phyloP scores from a whole-genome alignment of 2,888 invertebrate species.

The Drosophila eohydei region DNA sequence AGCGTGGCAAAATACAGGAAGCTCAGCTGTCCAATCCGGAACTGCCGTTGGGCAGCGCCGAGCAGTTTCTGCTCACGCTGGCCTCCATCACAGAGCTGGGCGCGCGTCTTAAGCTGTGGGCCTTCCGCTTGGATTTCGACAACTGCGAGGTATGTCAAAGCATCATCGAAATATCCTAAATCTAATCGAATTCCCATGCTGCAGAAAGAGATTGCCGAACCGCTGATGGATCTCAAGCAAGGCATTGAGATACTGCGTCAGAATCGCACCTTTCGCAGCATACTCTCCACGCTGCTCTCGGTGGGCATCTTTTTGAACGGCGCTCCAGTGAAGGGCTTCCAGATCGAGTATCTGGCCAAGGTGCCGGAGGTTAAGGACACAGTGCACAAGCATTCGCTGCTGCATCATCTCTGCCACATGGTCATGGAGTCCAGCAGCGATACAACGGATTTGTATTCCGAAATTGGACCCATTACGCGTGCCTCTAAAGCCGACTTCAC shows the following conservation, averaged over 20 bases:
- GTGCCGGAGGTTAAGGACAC: constrained; percentile 99
- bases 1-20: constrained; percentile 97
- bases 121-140: constrained; percentile 99
- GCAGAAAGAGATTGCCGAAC: constrained; percentile 98
- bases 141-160: constrained; percentile 91
- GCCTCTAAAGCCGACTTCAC: constrained; percentile 98
- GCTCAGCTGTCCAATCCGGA: constrained; percentile 88
- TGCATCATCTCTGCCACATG: constrained; percentile 98
- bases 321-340: constrained; percentile 96
- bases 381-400: constrained; percentile 98
- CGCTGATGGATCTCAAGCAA: constrained; percentile 98
- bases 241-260: constrained; percentile 96
- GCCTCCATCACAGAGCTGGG: constrained; percentile 98
- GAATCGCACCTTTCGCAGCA: constrained; percentile 97
- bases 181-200: constrained; percentile 6
- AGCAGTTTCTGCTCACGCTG: constrained; percentile 98
- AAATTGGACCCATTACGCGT: constrained; percentile 95
- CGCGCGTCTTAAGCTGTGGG: constrained; percentile 97
- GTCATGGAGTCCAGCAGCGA: constrained; percentile 98
- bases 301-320: constrained; percentile 99
- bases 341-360: constrained; percentile 98
- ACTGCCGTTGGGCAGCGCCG: constrained; percentile 92
- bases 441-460: constrained; percentile 98
- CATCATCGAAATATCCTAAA: fast-evolving
- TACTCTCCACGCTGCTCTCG: constrained; percentile 95